Base-by-base conservation (phyloP, 2,888 invertebrate species). In the Cecidostiba fungosa region DNA sequence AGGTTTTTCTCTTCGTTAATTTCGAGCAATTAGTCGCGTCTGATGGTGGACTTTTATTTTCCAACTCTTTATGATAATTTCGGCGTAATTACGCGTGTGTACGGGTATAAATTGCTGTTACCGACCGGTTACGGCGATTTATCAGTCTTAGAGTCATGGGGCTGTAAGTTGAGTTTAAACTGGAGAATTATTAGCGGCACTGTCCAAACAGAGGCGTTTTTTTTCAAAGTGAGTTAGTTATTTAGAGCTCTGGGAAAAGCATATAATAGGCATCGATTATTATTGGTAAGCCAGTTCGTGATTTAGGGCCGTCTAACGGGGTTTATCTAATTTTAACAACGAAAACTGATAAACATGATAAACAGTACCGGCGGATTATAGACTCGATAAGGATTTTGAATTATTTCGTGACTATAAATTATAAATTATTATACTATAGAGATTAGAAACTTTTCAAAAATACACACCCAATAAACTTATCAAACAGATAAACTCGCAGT, bases 11-110 rank as follows among this genome's bases (percentile, higher is more conserved):
- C 19, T 47, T 26, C 29, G 10, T 78, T 78, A 26, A 73, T 73
- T 73, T 59, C 23, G 14, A 32, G 59, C 80, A 80, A 72, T 80
- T 80, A 73, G 80, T 59, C 26, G 59, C 14, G 54, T 72, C 29
- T 36, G n/a, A n/a, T n/a, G 54, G 29, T 3, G 39, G 16, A 43
- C 32, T 50, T 12, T 79, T 43, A 43, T 16, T 16, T 50, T 36
- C 26, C 3, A 2, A 26, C 62, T 26, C 19, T 59, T 77, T 77
- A 76, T 77, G 32, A 77, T 59, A 36, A 23, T 66, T 19, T 66
- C 26, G 23, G 26, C 39, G 19, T 66, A 66, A 66, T 77, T 77
- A 26, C 50, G 23, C 4, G 32, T 6, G 69, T 47, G n/a, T n/a
- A n/a, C n/a, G n/a, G n/a, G 26, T 47, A 29, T 69, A 70, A 80